Percentiles rank a stretch among this genome's conserved stretches.
Evolutionary conservation across 2,113 vertebrate species (phyloP).

Genomic region (Ibidorhyncha struthersii): DNA sequence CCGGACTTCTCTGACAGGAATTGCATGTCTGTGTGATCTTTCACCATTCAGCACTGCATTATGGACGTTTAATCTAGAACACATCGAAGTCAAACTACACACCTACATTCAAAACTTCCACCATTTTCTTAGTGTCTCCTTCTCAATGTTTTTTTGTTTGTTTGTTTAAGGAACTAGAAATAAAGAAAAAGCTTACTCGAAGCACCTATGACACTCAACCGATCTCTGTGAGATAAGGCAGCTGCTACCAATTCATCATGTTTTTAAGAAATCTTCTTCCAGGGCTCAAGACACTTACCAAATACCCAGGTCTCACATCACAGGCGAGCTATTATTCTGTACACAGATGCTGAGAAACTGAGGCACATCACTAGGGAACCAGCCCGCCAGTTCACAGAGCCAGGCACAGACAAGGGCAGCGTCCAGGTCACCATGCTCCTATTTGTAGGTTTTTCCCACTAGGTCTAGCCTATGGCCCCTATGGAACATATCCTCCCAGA

Average conservation of each 20-base stretch:
- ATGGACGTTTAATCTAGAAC: neutral
- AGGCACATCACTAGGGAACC: neutral
- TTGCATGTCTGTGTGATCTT: neutral
- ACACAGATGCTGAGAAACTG: neutral
- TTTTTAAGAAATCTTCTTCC: neutral
- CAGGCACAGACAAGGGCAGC: accelerated
- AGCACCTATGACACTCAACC: neutral
- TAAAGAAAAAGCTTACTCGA: neutral
- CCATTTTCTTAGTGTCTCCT: neutral
- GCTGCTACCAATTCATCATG: neutral
- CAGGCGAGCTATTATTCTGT: neutral
- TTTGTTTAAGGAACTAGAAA: neutral
- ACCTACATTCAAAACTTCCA: neutral
- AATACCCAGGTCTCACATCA: neutral
- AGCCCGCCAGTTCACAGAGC: neutral
- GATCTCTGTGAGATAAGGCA: neutral
- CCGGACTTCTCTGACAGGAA: neutral
- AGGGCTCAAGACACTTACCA: neutral
- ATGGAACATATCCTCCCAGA: neutral
- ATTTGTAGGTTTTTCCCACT: neutral
- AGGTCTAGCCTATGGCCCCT: neutral
- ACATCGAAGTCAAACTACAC: neutral
- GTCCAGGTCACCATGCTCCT: neutral
- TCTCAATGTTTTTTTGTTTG: neutral
- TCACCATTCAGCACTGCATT: neutral